phyloP scores from a whole-genome alignment of 2,113 vertebrate genomes.

The Antigone vipio region DNA sequence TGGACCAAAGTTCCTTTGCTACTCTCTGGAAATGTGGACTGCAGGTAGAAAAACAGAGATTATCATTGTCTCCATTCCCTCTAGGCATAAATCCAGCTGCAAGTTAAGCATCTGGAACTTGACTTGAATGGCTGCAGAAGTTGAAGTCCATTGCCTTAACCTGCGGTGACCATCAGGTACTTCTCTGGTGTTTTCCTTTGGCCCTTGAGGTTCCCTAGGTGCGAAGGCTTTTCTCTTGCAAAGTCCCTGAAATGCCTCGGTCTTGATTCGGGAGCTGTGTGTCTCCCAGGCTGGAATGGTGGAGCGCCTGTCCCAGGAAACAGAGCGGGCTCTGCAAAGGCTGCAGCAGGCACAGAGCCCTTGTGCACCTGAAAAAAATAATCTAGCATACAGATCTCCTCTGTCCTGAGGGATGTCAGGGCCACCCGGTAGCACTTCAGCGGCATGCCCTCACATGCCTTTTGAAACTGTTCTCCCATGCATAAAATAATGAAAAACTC shows the following conservation, averaged over 20 bases:
- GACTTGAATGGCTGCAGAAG: not conserved
- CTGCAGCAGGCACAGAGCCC: no score
- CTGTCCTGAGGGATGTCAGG: not conserved
- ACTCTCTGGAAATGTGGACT: not conserved
- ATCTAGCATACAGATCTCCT: rapidly evolving
- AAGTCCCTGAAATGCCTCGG: not conserved
- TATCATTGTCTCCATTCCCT: not conserved
- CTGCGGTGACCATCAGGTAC: not conserved
- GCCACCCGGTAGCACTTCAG: not conserved
- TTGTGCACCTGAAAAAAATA: not conserved
- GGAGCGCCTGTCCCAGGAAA: no score
- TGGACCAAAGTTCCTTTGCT: not conserved
- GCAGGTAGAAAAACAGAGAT: not conserved
- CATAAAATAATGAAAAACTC: no score
- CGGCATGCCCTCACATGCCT: rapidly evolving
- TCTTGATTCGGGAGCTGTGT: not conserved
- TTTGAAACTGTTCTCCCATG: not conserved
- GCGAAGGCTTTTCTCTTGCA: not conserved
- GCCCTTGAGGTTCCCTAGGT: not conserved
- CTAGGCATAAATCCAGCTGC: not conserved
- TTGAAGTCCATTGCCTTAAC: not conserved
- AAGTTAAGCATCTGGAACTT: not conserved
- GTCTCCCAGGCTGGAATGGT: not conserved
- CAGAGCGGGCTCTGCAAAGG: not conserved
- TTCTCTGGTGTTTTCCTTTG: not conserved